A percentile compares a stretch with the other conserved stretches of the same genome.
phyloP scores from a whole-genome alignment of 2,888 invertebrate genomes.

The Drosophila bunnanda region DNA sequence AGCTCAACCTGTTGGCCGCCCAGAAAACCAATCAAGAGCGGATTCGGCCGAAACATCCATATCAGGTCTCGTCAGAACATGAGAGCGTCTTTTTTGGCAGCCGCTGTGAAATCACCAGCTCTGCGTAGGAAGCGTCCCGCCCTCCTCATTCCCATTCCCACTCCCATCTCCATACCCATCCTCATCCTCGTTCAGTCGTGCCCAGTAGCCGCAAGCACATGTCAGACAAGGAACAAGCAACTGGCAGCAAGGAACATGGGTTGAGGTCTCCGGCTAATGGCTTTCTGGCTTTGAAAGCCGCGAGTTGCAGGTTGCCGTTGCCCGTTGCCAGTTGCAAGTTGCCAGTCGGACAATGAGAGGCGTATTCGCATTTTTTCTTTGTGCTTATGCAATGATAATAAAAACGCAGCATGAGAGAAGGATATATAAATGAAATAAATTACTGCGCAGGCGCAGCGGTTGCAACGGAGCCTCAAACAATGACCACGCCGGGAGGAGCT shows the following conservation, averaged over 20 bases:
- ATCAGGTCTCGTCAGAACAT: constrained; percentile 46
- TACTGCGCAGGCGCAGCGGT: constrained; percentile 72
- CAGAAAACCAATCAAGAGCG: constrained; percentile 28
- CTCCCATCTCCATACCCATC: constrained; percentile 5
- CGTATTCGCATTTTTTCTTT: constrained; percentile 57
- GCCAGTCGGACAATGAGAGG: constrained; percentile 57
- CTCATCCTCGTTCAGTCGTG: constrained; percentile 15
- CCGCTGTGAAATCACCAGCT: constrained; percentile 11
- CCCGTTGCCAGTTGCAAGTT: neutral
- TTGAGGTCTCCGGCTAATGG: constrained; percentile 62
- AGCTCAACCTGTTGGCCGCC: constrained; percentile 34
- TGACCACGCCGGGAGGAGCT: constrained; percentile 29
- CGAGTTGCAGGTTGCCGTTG: constrained; percentile 2
- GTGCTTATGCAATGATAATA: constrained; percentile 72
- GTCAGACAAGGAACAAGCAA: constrained; percentile 54
- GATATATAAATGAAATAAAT: constrained; percentile 72
- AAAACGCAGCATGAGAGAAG: constrained; percentile 55
- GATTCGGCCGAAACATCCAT: constrained; percentile 30
- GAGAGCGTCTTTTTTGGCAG: constrained; percentile 21
- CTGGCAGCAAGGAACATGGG: constrained; percentile 40
- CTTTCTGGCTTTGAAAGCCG: constrained; percentile 38
- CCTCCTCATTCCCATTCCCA: neutral
- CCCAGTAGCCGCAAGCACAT: constrained; percentile 73
- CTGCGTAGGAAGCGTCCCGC: constrained; percentile 56
- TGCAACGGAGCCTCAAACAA: constrained; percentile 31